phyloP scores from a whole-genome alignment of 2,797 vertebrate species.

The Distichodus sexfasciatus region DNA sequence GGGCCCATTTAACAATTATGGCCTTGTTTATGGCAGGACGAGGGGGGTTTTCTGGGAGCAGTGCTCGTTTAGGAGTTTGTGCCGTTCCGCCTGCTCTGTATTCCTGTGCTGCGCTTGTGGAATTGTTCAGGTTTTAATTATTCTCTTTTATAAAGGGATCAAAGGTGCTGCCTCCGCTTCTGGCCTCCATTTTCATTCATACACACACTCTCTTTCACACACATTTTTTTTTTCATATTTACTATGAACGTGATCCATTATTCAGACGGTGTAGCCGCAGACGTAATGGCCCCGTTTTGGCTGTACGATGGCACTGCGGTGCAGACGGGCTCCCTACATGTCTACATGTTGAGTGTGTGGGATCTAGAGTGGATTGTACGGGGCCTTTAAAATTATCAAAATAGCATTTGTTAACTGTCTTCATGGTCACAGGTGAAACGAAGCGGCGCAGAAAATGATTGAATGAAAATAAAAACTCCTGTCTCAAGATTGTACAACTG shows the following conservation, averaged over 20 bases:
- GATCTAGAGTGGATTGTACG: too few relatives aligned
- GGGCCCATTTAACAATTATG: conserved; percentile 54
- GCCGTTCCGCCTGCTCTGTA: conserved; percentile 66
- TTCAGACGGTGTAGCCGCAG: conserved; percentile 35
- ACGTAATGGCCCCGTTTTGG: conserved; percentile 46
- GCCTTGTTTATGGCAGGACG: conserved; percentile 33
- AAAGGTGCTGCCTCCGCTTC: conserved; percentile 70
- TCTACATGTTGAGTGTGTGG: too few relatives aligned
- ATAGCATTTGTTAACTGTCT: too few relatives aligned
- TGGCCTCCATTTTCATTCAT: conserved; percentile 63
- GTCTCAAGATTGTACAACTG: too few relatives aligned
- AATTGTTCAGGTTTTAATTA: conserved; percentile 80
- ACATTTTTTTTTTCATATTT: conserved; percentile 31
- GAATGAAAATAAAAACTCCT: too few relatives aligned
- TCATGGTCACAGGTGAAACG: too few relatives aligned
- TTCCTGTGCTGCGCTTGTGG: conserved; percentile 65
- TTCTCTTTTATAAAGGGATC: conserved; percentile 82
- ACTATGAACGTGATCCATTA: conserved; percentile 48
- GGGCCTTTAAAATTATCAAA: neutral
- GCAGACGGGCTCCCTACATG: conserved; percentile 24
- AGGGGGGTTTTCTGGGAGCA: conserved; percentile 44
- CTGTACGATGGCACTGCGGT: conserved; percentile 31
- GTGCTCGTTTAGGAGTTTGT: conserved; percentile 49
- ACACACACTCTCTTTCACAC: conserved; percentile 38
- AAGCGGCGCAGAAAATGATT: too few relatives aligned